Percentiles rank a stretch among this genome's conserved stretches.
Evolutionary conservation across 2,888 invertebrate species (phyloP).

Genomic region (Drosophila niveifrons): DNA sequence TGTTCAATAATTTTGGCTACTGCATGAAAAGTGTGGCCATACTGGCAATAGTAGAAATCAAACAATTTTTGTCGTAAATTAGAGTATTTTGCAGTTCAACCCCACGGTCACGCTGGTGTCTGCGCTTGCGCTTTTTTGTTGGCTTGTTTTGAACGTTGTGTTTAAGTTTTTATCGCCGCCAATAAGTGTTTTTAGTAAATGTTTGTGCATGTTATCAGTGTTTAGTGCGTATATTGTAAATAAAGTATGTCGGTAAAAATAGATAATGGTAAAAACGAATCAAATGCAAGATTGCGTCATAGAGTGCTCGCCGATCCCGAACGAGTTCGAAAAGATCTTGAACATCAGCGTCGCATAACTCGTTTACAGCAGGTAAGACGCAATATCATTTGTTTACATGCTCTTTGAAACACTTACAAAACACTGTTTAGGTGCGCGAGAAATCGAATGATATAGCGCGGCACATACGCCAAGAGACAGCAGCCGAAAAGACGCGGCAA

Average conservation of each 20-base stretch:
- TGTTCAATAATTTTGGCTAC: not conserved
- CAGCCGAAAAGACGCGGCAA: slow-evolving; percentile 86
- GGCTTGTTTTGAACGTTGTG: slow-evolving; percentile 49
- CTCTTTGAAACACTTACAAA: slow-evolving; percentile 17
- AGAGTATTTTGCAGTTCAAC: not conserved
- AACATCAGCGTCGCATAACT: slow-evolving; percentile 87
- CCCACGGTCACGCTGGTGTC: not conserved
- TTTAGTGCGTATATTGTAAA: slow-evolving; percentile 20
- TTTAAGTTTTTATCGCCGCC: slow-evolving; percentile 55
- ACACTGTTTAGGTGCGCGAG: slow-evolving; percentile 86
- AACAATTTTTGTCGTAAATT: not conserved
- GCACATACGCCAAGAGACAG: slow-evolving; percentile 86
- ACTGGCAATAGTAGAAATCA: not conserved
- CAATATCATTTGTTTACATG: slow-evolving; percentile 19
- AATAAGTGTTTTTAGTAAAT: slow-evolving; percentile 36
- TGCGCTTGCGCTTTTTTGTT: slow-evolving; percentile 53
- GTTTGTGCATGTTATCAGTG: slow-evolving; percentile 27
- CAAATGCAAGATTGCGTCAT: slow-evolving; percentile 84
- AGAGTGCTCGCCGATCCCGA: slow-evolving; percentile 85
- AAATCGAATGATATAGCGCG: slow-evolving; percentile 88
- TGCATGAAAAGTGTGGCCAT: not conserved
- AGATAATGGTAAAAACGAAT: slow-evolving; percentile 87
- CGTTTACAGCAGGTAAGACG: slow-evolving; percentile 87
- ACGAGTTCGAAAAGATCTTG: slow-evolving; percentile 86
- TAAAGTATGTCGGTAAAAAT: slow-evolving; percentile 88